Evolutionary conservation across 30 jellyfish, hydroid and myxozoan species (phyloP).

Genomic region (Turritopsis dohrnii): DNA sequence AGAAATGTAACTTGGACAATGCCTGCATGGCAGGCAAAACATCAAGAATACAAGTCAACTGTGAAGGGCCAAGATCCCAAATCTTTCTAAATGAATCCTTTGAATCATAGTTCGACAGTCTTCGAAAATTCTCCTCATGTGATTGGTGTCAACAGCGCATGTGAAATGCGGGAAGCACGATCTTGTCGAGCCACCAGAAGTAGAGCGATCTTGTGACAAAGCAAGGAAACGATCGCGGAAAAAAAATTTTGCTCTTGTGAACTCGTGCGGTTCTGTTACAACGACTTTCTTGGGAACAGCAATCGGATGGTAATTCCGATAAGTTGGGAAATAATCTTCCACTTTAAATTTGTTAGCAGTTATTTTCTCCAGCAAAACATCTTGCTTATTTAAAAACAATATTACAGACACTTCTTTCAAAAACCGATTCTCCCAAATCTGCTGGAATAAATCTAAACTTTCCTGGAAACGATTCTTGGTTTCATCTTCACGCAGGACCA

Average conservation of each 20-base stretch:
- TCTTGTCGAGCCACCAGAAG: conserved; percentile 40
- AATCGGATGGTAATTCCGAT: conserved; percentile 43
- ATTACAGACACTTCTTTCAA: conserved; percentile 68
- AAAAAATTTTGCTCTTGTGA: conserved; percentile 74
- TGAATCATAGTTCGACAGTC: conserved; percentile 85
- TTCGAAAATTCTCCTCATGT: conserved; percentile 79
- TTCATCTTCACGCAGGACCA: conserved; percentile 74
- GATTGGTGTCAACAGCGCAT: conserved; percentile 96
- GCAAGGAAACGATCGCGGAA: conserved; percentile 68
- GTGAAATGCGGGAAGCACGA: conserved; percentile 90
- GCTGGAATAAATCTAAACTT: conserved; percentile 60
- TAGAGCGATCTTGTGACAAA: conserved; percentile 39
- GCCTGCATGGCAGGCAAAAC: not conserved
- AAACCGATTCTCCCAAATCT: conserved; percentile 88
- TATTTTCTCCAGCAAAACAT: conserved; percentile 62
- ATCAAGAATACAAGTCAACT: conserved; percentile 12
- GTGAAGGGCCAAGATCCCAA: conserved; percentile 68
- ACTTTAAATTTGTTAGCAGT: conserved; percentile 57
- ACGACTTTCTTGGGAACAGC: not conserved
- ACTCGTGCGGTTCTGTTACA: conserved; percentile 57
- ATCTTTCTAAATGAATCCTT: conserved; percentile 74
- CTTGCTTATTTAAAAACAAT: conserved; percentile 76
- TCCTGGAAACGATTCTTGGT: conserved; percentile 73
- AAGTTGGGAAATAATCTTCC: conserved; percentile 81
- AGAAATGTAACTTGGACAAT: not conserved